Evolutionary conservation across 2,888 invertebrate genomes (phyloP).

Genomic region (Operophtera brumata): DNA sequence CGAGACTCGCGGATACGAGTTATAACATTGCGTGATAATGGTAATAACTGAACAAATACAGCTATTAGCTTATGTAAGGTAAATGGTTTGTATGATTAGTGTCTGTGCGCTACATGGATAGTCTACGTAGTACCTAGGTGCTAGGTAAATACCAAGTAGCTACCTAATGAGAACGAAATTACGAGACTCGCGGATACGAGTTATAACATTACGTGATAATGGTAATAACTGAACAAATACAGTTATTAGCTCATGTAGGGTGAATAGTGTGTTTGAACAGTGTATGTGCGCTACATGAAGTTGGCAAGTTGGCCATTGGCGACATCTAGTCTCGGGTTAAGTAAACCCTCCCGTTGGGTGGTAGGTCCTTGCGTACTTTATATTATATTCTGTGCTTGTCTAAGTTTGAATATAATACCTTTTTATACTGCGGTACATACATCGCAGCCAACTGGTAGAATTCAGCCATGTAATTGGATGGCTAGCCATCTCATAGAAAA

Average conservation of each 20-base stretch:
- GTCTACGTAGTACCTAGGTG: too few species aligned
- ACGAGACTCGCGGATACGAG: slow-evolving; percentile 1
- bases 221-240: background rate
- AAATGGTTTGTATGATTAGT: background rate
- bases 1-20: background rate
- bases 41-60: background rate
- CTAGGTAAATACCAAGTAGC: slow-evolving; percentile 21
- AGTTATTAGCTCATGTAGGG: background rate
- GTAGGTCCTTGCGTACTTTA: too few species aligned
- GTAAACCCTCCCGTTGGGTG: too few species aligned
- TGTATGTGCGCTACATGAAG: background rate
- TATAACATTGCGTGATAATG: slow-evolving; percentile 1
- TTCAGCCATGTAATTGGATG: too few species aligned
- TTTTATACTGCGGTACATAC: too few species aligned
- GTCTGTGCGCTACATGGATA: background rate
- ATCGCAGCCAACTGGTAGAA: too few species aligned
- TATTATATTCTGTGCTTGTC: too few species aligned
- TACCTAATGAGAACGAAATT: slow-evolving; percentile 20
- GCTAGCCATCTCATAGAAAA: too few species aligned
- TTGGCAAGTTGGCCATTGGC: too few species aligned
- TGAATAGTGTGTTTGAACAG: slow-evolving; percentile 1
- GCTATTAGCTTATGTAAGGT: background rate
- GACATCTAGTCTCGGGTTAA: too few species aligned
- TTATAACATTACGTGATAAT: background rate
- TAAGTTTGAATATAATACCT: too few species aligned